Evolutionary conservation across 2,113 vertebrate genomes (phyloP), one percentile per base, ranked within the genome.

Genomic region (Conger conger): DNA sequence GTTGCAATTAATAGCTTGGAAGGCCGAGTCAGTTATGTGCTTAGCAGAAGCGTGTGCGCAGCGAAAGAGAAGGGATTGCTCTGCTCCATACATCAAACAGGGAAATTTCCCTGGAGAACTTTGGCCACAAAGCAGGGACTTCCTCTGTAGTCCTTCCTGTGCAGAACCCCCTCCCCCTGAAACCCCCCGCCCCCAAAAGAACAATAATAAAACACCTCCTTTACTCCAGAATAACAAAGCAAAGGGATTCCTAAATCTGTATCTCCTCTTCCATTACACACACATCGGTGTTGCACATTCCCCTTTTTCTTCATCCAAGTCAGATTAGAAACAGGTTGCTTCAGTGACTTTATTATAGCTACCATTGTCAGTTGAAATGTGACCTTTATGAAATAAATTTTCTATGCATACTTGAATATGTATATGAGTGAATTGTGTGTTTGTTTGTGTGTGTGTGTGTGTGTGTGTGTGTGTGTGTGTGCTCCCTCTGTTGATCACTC

Each of bases 231-330:
- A 77, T 85, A 76, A 37, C 80, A 42, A 33, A 73, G 35, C 79
- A 83, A 54, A 83, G 80, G 60, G 18, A 76, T 27, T 53, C 68
- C 42, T 85, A 37, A 80, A 63, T 82, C 81, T 82, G 73, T 85
- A 73, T 45, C 83, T 83, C 57, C 18, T 23, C 23, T 27, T 63
- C 18, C 23, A 27, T 63, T 63, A 20, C 57, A 57, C 4, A 7
- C 11, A 50, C 11, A 13, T 50, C 45, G 0, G 45, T 13, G 45
- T 50, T 50, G 11, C 1, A 15, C 45, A 15, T 50, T 50, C 11
- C 45, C 45, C 18, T 63, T 63, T 63, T 63, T 63, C 23, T 63
- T 63, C 23, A 27, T 86, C 77, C 11, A 15, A 50, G 45, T 13
- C 45, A 13, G 45, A 50, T 50, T 50, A 50, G 15, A 50, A 50